These are phyloP conservation scores for Mus spicilegus DNA, from an alignment of 2,113 vertebrate species.

Conservation along the genomic window DNA sequence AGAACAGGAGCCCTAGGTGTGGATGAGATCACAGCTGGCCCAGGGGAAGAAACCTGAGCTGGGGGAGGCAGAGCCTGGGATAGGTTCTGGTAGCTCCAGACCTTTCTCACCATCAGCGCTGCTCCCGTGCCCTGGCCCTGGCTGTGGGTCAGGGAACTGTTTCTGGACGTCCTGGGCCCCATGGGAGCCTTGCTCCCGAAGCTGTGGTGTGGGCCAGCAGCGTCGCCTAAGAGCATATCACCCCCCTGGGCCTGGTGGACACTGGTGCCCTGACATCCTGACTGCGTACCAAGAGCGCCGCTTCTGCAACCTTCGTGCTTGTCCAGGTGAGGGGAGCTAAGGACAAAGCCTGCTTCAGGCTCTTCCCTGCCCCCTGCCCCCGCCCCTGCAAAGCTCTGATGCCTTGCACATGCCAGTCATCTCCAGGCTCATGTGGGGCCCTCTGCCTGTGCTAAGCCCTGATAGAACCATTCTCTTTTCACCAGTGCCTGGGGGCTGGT, in stretches of 20 bases:
- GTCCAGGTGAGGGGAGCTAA: conserved; percentile 86
- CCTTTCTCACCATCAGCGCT: conserved; percentile 44
- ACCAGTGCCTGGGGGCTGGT: conserved; percentile 92
- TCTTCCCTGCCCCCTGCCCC: too few relatives aligned
- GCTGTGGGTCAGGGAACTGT: conserved; percentile 88
- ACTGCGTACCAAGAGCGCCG: conserved; percentile 88
- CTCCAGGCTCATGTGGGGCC: rapidly evolving
- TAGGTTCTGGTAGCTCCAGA: background rate
- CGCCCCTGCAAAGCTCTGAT: background rate
- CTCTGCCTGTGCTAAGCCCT: background rate
- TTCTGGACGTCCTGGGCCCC: conserved; percentile 91
- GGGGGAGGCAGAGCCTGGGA: background rate
- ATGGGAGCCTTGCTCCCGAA: conserved; percentile 91
- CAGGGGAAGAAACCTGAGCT: background rate
- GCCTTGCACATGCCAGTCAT: background rate
- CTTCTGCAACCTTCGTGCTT: conserved; percentile 92
- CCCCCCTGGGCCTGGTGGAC: conserved; percentile 85
- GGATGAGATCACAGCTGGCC: background rate
- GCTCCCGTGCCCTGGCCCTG: conserved; percentile 80
- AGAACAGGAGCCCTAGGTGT: background rate
- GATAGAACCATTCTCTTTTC: background rate
- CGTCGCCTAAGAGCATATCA: conserved; percentile 90
- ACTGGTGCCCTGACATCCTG: conserved; percentile 91
- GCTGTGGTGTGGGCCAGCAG: conserved; percentile 93
- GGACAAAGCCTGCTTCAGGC: rapidly evolving